Conservation (phyloP, 2,888 invertebrate species). For the Athetis lepigone region DNA sequence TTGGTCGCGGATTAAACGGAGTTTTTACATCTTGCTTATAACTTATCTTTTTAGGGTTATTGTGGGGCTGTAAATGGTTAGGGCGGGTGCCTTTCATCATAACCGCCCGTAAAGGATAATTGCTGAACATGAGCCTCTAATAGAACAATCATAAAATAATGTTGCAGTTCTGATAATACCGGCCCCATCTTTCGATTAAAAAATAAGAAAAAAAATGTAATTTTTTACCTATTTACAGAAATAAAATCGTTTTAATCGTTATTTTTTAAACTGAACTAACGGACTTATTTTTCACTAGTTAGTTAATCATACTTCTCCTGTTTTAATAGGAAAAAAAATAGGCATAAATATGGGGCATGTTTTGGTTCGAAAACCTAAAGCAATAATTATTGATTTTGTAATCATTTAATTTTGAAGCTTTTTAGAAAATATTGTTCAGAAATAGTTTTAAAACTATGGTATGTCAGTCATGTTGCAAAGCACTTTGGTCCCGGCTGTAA, state of each 20-base stretch:
- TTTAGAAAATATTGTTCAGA: too few relatives aligned
- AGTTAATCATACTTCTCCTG: background rate
- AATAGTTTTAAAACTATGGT: too few relatives aligned
- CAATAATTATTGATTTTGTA: too few relatives aligned
- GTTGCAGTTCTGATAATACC: background rate
- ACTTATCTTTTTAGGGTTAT: constrained; percentile 46
- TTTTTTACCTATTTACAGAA: too few relatives aligned
- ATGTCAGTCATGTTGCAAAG: too few relatives aligned
- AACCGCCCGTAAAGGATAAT: constrained; percentile 12
- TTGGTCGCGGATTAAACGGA: constrained; percentile 52
- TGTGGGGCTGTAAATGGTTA: constrained; percentile 18
- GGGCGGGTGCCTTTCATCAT: constrained; percentile 11
- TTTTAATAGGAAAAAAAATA: background rate
- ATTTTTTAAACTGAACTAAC: too few relatives aligned
- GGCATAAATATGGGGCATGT: background rate
- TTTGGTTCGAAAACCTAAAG: background rate
- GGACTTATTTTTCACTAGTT: background rate
- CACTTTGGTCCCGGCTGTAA: too few relatives aligned
- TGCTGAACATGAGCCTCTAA: constrained; percentile 9
- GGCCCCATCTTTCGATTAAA: too few relatives aligned
- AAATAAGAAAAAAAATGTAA: too few relatives aligned
- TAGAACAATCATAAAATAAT: constrained; percentile 16
- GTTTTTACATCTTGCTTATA: constrained; percentile 39
- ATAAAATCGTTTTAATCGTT: too few relatives aligned
- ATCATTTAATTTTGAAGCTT: too few relatives aligned